phyloP scores from a whole-genome alignment of 2,797 vertebrate genomes.

The Myripristis murdjan region DNA sequence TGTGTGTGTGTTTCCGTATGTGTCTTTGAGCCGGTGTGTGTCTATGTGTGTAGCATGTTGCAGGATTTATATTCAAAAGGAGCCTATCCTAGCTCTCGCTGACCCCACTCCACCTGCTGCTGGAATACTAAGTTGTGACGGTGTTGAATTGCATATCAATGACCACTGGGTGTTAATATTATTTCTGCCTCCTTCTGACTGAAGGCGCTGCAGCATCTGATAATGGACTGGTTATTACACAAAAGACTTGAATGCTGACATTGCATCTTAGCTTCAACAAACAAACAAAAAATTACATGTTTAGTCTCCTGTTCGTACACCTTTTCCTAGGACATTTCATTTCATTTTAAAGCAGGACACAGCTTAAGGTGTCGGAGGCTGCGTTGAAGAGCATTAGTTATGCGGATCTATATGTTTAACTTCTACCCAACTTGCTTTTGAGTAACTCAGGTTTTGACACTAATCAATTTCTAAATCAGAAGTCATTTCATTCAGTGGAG shows the following conservation, averaged over 20 bases:
- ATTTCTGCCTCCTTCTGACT: conserved; percentile 22
- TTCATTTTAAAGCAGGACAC: too few species aligned
- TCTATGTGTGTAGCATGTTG: conserved; percentile 35
- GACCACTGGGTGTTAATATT: conserved; percentile 53
- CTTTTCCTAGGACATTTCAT: too few species aligned
- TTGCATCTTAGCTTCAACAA: too few species aligned
- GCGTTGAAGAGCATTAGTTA: not conserved
- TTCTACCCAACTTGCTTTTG: not conserved
- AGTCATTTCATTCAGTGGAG: conserved; percentile 5
- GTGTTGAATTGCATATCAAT: conserved; percentile 72
- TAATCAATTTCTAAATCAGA: conserved; percentile 27
- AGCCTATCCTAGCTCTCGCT: conserved; percentile 59
- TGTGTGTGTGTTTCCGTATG: conserved; percentile 16
- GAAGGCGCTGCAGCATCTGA: conserved; percentile 21
- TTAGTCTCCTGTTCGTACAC: too few species aligned
- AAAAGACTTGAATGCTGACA: too few species aligned
- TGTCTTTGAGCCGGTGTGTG: too few species aligned
- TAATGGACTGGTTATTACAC: conserved; percentile 3
- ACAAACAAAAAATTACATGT: too few species aligned
- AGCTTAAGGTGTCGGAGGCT: too few species aligned
- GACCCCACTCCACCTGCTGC: conserved; percentile 60
- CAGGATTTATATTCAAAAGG: conserved; percentile 73
- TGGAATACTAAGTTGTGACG: conserved; percentile 69
- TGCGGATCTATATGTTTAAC: not conserved
- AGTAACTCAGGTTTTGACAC: not conserved